Base-by-base conservation (phyloP, 2,888 invertebrate species). In the Cryptophagus acutangulus region DNA sequence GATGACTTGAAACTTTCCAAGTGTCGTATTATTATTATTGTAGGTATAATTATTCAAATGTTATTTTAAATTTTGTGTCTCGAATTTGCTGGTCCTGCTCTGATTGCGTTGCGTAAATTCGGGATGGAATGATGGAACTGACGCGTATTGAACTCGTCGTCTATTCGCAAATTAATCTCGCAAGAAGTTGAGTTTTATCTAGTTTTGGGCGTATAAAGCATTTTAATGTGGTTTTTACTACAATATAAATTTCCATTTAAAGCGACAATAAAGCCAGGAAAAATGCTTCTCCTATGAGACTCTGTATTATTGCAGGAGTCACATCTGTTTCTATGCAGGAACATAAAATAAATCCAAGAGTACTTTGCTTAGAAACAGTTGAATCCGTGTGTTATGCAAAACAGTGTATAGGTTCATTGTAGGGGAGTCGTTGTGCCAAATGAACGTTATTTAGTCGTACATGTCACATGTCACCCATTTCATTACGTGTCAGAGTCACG, bases 401-500 rank as follows among this genome's bases (percentile, higher is more conserved):
- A 62, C 10, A 26, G 46, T 46, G 48, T 48, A 46, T 36, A 41
- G 44, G 43, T 41, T 40, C 46, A 44, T 48, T 50, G 36, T 33
- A 43, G 50, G 54, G 51, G 54, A 54, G 46, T 46, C 48, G 52
- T 55, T 45, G 12, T 6, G 40, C 48, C 54, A 58, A 63, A 62
- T 58, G 62, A 61, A 61, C 55, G 63, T 62, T 62, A 62, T 63
- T 64, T 62, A 63, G 59, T 58, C 47, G 54, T 56, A 55, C 59
- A 58, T 59, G 63, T 61, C 62, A 60, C 62, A 63, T 55, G 61
- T 64, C 65, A 62, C 56, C 51, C 57, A 57, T 59, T 65, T 65
- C 63, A 62, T 64, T 63, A 59, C 59, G 51, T 61, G 62, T 61
- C 63, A 61, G 53, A 51, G 51, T 52, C 60, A 57, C 55, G n/a